These are phyloP conservation scores for Steatocranus sp. DNA, from an alignment of 2,797 vertebrate genomes.

Conservation along the genomic window DNA sequence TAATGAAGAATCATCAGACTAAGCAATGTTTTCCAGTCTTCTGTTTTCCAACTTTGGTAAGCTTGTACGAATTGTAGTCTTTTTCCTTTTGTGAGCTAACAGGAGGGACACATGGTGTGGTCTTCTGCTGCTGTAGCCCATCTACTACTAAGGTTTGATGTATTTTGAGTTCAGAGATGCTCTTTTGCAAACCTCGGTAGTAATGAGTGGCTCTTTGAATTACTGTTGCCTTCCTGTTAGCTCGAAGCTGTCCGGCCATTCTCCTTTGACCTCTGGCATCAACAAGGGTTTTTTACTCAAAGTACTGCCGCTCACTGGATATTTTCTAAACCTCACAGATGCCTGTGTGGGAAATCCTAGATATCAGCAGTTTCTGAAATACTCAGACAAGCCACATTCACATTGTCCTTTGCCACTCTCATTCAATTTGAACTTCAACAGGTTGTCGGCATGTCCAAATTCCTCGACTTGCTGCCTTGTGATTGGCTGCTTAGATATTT, in stretches of 20 bases:
- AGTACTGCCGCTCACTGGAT: background rate
- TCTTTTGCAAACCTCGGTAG: background rate
- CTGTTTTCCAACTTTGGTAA: background rate
- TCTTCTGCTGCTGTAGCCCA: background rate
- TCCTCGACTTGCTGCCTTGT: background rate
- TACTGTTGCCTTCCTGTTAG: background rate
- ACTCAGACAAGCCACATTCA: background rate
- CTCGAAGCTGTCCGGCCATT: conserved; percentile 12
- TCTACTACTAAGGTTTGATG: background rate
- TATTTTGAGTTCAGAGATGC: background rate
- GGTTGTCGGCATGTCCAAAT: background rate
- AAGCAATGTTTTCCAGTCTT: background rate
- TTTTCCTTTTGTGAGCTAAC: background rate
- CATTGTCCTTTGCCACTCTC: background rate
- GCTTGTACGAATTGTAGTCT: background rate
- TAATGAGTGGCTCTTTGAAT: background rate
- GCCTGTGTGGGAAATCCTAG: background rate
- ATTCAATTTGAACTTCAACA: background rate
- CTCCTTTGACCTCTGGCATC: conserved; percentile 35
- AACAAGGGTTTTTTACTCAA: conserved; percentile 11
- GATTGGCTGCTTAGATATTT: background rate
- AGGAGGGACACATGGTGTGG: background rate
- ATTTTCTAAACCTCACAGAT: background rate
- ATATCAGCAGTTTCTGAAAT: background rate
- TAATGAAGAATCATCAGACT: background rate